These are phyloP conservation scores for Chiroxiphia lanceolata DNA, from an alignment of 2,797 vertebrate genomes.

Conservation along the genomic window DNA sequence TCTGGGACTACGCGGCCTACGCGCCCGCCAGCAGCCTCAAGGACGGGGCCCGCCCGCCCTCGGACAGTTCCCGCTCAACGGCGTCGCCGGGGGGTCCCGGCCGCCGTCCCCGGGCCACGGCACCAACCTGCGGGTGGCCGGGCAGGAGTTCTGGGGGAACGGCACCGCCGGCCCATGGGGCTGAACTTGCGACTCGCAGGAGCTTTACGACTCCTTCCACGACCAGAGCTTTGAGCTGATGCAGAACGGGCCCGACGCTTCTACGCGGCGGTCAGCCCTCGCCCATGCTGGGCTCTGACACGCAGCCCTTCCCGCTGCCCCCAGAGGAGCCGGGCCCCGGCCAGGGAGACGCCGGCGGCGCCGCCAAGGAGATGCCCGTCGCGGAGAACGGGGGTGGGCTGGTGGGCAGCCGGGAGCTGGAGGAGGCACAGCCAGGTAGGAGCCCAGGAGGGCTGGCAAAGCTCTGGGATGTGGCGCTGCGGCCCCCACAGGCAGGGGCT, in stretches of 20 bases:
- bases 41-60: slow-evolving; percentile 77
- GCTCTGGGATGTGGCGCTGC: not conserved
- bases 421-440: slow-evolving; percentile 76
- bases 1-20: slow-evolving; percentile 90
- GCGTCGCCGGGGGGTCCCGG: slow-evolving; percentile 79
- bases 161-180: slow-evolving; percentile 79
- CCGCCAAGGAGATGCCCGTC: slow-evolving; percentile 67
- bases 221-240: slow-evolving; percentile 78
- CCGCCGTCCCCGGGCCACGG: slow-evolving; percentile 81
- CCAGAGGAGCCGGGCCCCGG: slow-evolving; percentile 66
- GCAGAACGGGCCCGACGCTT: slow-evolving; percentile 72
- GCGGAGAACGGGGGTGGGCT: slow-evolving; percentile 67
- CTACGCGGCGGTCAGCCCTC: slow-evolving; percentile 83
- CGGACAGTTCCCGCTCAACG: slow-evolving; percentile 89
- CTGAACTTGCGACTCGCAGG: slow-evolving; percentile 77
- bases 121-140: slow-evolving; percentile 79
- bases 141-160: slow-evolving; percentile 88
- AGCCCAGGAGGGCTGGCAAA: not conserved
- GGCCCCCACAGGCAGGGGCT: rapidly evolving
- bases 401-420: slow-evolving; percentile 75
- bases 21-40: slow-evolving; percentile 82
- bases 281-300: slow-evolving; percentile 72
- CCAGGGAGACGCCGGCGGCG: not conserved
- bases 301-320: slow-evolving; percentile 77
- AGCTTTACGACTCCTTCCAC: slow-evolving; percentile 83